phyloP scores from a whole-genome alignment of 2,113 vertebrate species.

The Cynopterus brachyotis region DNA sequence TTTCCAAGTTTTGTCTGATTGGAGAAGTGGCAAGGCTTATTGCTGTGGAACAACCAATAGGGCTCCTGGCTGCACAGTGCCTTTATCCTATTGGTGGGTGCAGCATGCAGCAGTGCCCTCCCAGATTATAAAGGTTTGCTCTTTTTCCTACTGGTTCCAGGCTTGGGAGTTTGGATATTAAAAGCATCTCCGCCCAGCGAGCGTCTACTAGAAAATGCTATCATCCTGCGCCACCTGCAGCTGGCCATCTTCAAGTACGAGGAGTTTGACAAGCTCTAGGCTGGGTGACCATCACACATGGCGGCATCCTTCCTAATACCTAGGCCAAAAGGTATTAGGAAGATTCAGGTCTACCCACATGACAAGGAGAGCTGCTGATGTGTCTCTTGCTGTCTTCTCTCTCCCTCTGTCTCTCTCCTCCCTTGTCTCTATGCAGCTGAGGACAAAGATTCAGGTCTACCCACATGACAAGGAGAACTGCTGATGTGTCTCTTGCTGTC shows the following conservation, averaged over 20 bases:
- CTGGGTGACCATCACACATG: no score
- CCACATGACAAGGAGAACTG: background rate
- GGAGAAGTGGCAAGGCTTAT: background rate
- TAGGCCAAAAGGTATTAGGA: no score
- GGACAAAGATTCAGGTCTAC: background rate
- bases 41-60: background rate
- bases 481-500: background rate
- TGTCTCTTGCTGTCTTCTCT: fast-evolving
- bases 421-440: no score
- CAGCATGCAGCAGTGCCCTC: fast-evolving
- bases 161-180: background rate
- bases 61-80: fast-evolving
- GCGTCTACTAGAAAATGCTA: background rate
- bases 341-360: background rate
- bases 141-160: background rate
- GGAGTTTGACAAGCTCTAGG: background rate
- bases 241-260: background rate
- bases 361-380: background rate
- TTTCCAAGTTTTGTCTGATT: background rate
- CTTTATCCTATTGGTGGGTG: background rate
- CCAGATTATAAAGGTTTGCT: fast-evolving
- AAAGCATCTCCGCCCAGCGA: fast-evolving
- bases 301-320: no score
- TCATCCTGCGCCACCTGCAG: background rate
- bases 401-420: background rate